These are phyloP conservation scores for Orbicella faveolata DNA, from an alignment of 64 coral and sea anemone species.

Conservation along the genomic window DNA sequence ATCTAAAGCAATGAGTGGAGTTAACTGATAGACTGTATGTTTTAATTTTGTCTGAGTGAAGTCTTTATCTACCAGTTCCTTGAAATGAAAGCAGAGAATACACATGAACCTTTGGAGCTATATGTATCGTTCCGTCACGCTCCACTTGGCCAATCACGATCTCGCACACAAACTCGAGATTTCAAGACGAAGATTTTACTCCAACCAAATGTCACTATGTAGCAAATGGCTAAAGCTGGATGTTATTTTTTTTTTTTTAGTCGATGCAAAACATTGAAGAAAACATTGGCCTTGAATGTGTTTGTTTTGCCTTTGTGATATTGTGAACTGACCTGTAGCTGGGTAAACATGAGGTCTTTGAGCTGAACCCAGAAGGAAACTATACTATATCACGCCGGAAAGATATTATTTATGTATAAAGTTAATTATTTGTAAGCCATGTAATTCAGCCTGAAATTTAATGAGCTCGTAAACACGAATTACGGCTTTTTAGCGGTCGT, in stretches of 20 bases:
- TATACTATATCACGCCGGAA: background rate
- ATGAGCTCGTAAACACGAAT: too few species aligned
- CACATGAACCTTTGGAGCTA: background rate
- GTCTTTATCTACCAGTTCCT: too few species aligned
- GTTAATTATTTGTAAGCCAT: background rate
- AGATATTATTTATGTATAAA: background rate
- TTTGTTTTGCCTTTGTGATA: background rate
- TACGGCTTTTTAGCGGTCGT: too few species aligned
- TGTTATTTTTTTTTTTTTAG: background rate
- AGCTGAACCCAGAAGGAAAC: background rate
- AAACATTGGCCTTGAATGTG: background rate
- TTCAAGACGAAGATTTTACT: background rate
- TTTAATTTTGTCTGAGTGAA: too few species aligned
- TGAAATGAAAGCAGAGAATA: background rate
- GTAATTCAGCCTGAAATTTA: too few species aligned
- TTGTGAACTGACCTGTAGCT: background rate
- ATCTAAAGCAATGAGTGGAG: too few species aligned
- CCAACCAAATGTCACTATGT: background rate
- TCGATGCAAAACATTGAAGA: background rate
- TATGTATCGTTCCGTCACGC: background rate
- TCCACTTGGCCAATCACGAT: background rate
- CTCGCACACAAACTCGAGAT: background rate
- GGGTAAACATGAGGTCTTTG: background rate
- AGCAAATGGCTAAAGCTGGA: background rate
- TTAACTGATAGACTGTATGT: too few species aligned